phyloP scores from a whole-genome alignment of 2,113 vertebrate genomes.

The Ciconia maguari region DNA sequence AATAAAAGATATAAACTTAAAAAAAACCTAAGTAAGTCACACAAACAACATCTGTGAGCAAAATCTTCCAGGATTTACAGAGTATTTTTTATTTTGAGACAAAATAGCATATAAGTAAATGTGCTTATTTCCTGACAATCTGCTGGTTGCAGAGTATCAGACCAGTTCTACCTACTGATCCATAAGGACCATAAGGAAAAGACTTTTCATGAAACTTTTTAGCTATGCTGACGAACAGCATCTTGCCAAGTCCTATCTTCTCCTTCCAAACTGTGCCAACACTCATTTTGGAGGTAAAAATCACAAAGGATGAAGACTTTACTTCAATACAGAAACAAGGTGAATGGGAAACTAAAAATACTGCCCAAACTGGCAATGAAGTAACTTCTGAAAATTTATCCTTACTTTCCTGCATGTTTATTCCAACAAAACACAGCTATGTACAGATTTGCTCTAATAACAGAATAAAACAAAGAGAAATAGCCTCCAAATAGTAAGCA shows the following conservation, averaged over 20 bases:
- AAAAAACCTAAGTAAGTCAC: background rate
- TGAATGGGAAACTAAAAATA: background rate
- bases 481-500: background rate
- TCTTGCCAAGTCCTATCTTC: background rate
- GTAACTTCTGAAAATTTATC: background rate
- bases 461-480: background rate
- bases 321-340: background rate
- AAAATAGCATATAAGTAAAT: background rate
- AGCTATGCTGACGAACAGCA: background rate
- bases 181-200: background rate
- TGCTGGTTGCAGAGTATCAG: background rate
- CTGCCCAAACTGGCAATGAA: background rate
- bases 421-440: background rate
- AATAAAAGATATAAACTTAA: background rate
- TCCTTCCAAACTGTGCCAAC: background rate
- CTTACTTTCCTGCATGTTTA: background rate
- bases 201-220: background rate
- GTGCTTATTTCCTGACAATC: background rate
- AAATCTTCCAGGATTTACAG: background rate
- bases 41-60: background rate
- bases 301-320: background rate
- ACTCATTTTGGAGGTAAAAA: background rate
- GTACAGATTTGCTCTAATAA: background rate
- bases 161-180: background rate
- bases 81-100: background rate